Evolutionary conservation across 2,113 vertebrate species (phyloP), one percentile per base, ranked within the genome.

Genomic region (Speoplatyrhinus poulsoni): DNA sequence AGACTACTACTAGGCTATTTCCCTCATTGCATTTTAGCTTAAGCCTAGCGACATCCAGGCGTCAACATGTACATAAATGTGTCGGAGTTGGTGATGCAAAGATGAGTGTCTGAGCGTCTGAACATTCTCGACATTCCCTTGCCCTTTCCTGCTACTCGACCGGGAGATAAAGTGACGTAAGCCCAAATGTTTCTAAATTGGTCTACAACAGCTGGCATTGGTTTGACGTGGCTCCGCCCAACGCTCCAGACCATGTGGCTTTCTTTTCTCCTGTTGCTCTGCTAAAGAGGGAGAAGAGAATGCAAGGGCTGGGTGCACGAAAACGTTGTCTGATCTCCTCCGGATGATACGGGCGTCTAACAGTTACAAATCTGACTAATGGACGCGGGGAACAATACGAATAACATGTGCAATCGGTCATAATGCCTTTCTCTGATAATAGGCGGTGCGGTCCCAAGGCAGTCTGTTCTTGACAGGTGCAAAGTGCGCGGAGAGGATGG

Each of bases 401-500:
- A 65, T 9, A 15, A 17, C 60, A 3, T 54, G 41, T 15, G 3
- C 9, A 9, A 49, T 52, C 13, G 13, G 49, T 9, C 10, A 1
- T 12, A 11, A 11, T 11, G 12, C 7, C 10, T 15, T 11, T 52
- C 3, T 11, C 10, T 12, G 49, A 4, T 52, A 10, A 56, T 46
- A 41, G 65, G 60, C 12, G 54, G 11, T 48, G 33, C 19, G 4
- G 58, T 36, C 13, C 32, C 55, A 0, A 61, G 15, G 52, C 53
- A 49, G 54, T 58, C 57, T 15, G 54, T 62, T 58, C 17, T 67
- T 68, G 73, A 78, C 81, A 81, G 73, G 80, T 83, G 80, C 80
- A 17, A 76, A 0, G 75, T 52, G 72, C 62, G 60, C 64, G 53
- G 54, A 32, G 63, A 87, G 72, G 73, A 90, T 92, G 90, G 90